Evolutionary conservation across 2,888 invertebrate genomes (phyloP).

Genomic region (Atethmia centrago): DNA sequence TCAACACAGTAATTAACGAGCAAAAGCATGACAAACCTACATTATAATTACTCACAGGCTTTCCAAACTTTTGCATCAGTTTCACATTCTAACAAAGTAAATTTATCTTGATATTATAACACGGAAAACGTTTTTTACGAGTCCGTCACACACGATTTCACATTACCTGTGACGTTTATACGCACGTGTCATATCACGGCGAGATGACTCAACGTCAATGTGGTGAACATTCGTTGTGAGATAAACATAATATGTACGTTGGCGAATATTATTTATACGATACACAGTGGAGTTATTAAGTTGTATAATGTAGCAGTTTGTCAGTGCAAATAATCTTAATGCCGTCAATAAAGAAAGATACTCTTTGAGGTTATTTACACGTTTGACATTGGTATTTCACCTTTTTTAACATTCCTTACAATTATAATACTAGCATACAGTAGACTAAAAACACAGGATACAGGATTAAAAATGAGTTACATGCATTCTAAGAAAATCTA

Average conservation of each 20-base stretch:
- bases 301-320: neutral
- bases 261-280: slow-evolving; percentile 6
- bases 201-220: slow-evolving; percentile 20
- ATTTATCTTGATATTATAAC: slow-evolving; percentile 25
- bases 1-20: slow-evolving; percentile 5
- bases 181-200: slow-evolving; percentile 13
- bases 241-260: slow-evolving; percentile 1
- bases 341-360: neutral
- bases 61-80: neutral
- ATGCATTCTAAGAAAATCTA: no score
- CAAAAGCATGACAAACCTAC: neutral
- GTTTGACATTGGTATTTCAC: neutral
- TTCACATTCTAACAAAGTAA: neutral
- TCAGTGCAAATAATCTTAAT: neutral
- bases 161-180: slow-evolving; percentile 28
- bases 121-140: slow-evolving; percentile 10
- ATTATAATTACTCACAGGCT: slow-evolving; percentile 4
- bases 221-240: neutral
- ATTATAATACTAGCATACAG: neutral
- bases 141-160: slow-evolving; percentile 25
- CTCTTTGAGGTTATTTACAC: neutral
- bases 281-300: neutral
- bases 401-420: neutral
- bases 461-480: no score
- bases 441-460: no score